These are phyloP conservation scores for Acholoe squamosa DNA, from an alignment of 2,888 invertebrate species.

Conservation along the genomic window DNA sequence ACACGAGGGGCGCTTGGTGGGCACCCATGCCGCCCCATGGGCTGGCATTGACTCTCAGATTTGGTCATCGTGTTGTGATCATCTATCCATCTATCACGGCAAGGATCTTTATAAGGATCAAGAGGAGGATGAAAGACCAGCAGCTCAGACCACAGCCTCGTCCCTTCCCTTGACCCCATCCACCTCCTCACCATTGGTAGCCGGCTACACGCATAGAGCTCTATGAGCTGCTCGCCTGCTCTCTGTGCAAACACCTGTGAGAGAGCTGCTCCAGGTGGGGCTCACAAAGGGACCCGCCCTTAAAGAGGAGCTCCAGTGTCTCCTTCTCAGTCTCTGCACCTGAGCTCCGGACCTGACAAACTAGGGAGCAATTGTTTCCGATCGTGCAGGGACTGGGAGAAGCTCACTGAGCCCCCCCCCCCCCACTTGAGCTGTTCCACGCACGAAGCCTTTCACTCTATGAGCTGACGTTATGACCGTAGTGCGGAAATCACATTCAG, in stretches of 20 bases:
- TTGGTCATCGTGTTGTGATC: slow-evolving; percentile 60
- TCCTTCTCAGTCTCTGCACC: neutral
- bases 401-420: neutral
- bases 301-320: neutral
- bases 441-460: slow-evolving; percentile 27
- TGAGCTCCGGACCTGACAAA: slow-evolving; percentile 19
- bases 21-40: slow-evolving; percentile 8
- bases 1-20: neutral
- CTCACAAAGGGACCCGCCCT: neutral
- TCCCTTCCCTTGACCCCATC: no score
- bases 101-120: slow-evolving; percentile 42
- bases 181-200: neutral
- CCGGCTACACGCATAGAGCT: neutral
- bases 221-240: neutral
- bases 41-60: slow-evolving; percentile 49
- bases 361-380: slow-evolving; percentile 11
- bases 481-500: slow-evolving; percentile 8
- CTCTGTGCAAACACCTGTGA: neutral
- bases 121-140: slow-evolving; percentile 18
- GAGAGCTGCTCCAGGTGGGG: slow-evolving; percentile 26
- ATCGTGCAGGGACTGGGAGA: neutral
- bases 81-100: slow-evolving; percentile 52
- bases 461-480: neutral
- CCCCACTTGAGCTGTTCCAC: neutral
- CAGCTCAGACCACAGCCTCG: neutral